Conservation (phyloP, 2,888 invertebrate genomes). For the Ctena decussata region DNA sequence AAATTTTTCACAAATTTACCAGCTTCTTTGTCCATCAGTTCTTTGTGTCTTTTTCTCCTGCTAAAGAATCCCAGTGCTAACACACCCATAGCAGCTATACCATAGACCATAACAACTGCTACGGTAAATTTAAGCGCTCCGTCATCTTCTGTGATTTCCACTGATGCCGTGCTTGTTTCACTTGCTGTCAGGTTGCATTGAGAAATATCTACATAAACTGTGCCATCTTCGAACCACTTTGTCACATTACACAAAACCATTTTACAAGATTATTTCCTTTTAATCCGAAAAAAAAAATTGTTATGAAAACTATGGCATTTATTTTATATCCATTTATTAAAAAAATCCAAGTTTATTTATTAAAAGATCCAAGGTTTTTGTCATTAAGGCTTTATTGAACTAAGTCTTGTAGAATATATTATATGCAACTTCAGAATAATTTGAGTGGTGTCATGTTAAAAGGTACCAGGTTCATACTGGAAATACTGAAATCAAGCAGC, state of each 20-base stretch:
- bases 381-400: too few species aligned
- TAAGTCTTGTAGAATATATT: too few species aligned
- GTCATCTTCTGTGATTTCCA: constrained; percentile 6
- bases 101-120: constrained; percentile 75
- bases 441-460: too few species aligned
- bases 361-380: too few species aligned
- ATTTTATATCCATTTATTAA: too few species aligned
- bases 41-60: constrained; percentile 53
- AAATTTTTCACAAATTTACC: constrained; percentile 69
- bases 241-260: background rate
- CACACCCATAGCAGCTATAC: constrained; percentile 75
- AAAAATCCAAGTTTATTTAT: too few species aligned
- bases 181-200: constrained; percentile 1
- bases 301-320: too few species aligned
- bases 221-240: background rate
- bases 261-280: too few species aligned
- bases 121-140: constrained; percentile 78
- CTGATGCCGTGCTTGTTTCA: constrained; percentile 7
- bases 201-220: background rate
- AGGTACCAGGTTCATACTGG: too few species aligned
- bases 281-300: too few species aligned
- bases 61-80: constrained; percentile 72
- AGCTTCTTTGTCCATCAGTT: constrained; percentile 68
- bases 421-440: too few species aligned
- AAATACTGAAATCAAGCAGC: too few species aligned